Percentiles rank a stretch among this genome's conserved stretches.
These are phyloP conservation scores for Mastigias papua DNA, from an alignment of 30 jellyfish, hydroid and myxozoan species.

Conservation along the genomic window DNA sequence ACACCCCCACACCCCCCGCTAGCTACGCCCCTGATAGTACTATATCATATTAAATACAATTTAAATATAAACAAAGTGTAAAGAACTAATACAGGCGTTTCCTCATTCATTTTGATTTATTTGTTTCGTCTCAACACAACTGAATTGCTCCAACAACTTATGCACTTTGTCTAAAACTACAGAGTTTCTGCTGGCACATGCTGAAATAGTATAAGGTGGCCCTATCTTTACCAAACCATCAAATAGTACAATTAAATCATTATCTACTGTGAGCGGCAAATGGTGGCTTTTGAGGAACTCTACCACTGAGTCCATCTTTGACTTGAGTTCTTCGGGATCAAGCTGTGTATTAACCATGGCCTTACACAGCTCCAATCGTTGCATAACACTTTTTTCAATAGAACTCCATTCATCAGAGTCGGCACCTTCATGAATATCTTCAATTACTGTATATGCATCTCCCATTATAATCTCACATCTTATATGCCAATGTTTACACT, in stretches of 20 bases:
- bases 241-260: conserved; percentile 7
- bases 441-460: conserved; percentile 27
- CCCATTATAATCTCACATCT: conserved; percentile 50
- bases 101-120: neutral
- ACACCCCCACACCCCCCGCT: too few species aligned
- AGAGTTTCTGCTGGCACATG: conserved; percentile 51
- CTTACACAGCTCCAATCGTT: neutral
- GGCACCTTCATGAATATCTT: conserved; percentile 10
- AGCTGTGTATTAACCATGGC: neutral
- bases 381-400: neutral
- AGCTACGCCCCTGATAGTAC: too few species aligned
- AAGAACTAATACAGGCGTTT: too few species aligned
- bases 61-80: too few species aligned
- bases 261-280: conserved; percentile 11
- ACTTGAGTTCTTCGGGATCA: neutral
- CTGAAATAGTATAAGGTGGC: conserved; percentile 36
- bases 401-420: conserved; percentile 19
- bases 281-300: conserved; percentile 11
- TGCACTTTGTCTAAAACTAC: conserved; percentile 50
- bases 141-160: conserved; percentile 11
- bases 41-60: too few species aligned
- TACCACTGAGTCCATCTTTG: neutral
- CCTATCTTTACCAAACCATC: conserved; percentile 62
- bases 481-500: neutral
- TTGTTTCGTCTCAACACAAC: neutral